Conservation (phyloP, 1,140 invertebrate species). For the Zaprionus camerounensis region DNA sequence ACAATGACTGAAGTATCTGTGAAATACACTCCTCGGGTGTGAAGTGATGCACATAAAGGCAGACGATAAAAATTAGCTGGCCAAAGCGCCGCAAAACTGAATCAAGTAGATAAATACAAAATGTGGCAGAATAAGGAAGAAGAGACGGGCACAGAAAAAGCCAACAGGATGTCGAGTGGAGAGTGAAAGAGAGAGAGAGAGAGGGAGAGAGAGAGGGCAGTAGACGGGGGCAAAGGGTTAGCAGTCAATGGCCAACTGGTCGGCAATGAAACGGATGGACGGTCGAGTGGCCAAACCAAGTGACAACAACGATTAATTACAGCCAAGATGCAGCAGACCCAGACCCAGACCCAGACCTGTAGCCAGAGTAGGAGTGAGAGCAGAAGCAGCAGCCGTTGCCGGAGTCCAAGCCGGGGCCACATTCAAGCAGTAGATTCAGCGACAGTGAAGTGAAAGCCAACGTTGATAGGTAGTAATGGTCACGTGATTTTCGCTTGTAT, state of each 20-base stretch:
- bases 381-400: too few species aligned
- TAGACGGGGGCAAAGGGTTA: slow-evolving; percentile 24
- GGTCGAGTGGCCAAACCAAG: slow-evolving; percentile 53
- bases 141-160: not conserved
- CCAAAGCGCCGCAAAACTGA: slow-evolving; percentile 52
- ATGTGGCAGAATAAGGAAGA: slow-evolving; percentile 7
- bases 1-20: slow-evolving; percentile 51
- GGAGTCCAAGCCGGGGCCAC: not conserved
- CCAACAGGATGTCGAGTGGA: not conserved
- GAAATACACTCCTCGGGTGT: slow-evolving; percentile 44
- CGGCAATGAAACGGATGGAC: slow-evolving; percentile 48
- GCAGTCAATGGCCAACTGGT: slow-evolving; percentile 35
- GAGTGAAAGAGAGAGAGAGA: not conserved
- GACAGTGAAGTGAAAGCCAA: slow-evolving; percentile 19
- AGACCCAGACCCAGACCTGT: slow-evolving; percentile 7
- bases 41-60: slow-evolving; percentile 54
- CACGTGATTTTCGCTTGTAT: slow-evolving; percentile 7
- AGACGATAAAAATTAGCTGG: slow-evolving; percentile 49
- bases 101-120: slow-evolving; percentile 52
- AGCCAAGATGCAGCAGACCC: slow-evolving; percentile 40
- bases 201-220: not conserved
- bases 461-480: slow-evolving; percentile 27
- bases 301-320: slow-evolving; percentile 58
- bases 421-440: not conserved
- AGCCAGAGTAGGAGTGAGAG: not conserved